Evolutionary conservation across 2,888 invertebrate species (phyloP).

Genomic region (Catonia carolina): DNA sequence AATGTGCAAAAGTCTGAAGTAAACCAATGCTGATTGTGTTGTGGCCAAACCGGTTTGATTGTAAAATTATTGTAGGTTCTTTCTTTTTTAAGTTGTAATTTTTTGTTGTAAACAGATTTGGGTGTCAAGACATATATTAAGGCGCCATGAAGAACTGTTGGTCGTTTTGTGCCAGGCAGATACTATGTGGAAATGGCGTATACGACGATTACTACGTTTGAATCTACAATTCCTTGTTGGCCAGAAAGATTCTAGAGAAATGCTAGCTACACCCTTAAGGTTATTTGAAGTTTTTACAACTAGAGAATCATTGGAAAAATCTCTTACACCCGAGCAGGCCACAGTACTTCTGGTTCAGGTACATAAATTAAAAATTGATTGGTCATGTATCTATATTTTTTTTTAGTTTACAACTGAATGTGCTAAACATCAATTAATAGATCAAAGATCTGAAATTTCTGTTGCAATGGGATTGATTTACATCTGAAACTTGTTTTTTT

Average conservation of each 20-base stretch:
- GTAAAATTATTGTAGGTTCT: too few relatives aligned
- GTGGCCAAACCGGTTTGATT: too few relatives aligned
- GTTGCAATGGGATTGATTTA: too few relatives aligned
- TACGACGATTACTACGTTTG: conserved; percentile 37
- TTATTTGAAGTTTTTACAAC: conserved; percentile 72
- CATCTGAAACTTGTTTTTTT: too few relatives aligned
- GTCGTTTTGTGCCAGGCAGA: conserved; percentile 42
- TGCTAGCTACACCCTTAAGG: conserved; percentile 65
- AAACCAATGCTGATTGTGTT: too few relatives aligned
- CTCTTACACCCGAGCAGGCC: conserved; percentile 41
- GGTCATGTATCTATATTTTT: too few relatives aligned
- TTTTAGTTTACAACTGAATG: too few relatives aligned
- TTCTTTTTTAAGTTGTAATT: too few relatives aligned
- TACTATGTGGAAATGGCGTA: conserved; percentile 43
- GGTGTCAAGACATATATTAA: conserved; percentile 43
- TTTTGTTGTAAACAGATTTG: too few relatives aligned
- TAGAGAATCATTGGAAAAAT: conserved; percentile 43
- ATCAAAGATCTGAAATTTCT: too few relatives aligned
- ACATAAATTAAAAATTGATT: conserved; percentile 21
- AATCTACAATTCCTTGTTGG: conserved; percentile 29
- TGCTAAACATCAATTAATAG: conserved; percentile 29
- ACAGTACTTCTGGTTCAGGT: conserved; percentile 31
- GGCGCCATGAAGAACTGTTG: conserved; percentile 43
- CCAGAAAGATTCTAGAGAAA: conserved; percentile 39
- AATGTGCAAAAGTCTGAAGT: too few relatives aligned